Percentiles rank a stretch among this genome's conserved stretches.
Evolutionary conservation across 2,797 vertebrate genomes (phyloP).

Genomic region (Atherinosoma microstoma): DNA sequence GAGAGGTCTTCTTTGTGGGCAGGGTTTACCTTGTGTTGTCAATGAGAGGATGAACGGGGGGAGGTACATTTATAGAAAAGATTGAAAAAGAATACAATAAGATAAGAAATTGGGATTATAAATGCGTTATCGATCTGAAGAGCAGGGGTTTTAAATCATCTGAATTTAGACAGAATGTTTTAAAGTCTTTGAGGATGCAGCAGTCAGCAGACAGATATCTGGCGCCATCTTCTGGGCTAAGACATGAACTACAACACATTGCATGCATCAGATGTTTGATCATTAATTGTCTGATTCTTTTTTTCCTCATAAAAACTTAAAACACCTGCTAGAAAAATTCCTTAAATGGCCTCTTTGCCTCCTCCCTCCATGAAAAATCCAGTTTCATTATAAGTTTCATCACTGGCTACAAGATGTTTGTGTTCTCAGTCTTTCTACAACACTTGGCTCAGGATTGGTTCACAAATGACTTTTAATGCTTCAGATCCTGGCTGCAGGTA

Average conservation of each 20-base stretch:
- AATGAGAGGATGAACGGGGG: constrained; percentile 13
- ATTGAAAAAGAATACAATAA: neutral
- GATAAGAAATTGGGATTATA: neutral
- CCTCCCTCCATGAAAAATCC: neutral
- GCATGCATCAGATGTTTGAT: neutral
- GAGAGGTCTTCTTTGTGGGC: constrained; percentile 31
- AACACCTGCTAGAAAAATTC: neutral
- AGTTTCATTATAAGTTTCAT: neutral
- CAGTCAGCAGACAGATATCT: neutral
- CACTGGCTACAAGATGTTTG: neutral
- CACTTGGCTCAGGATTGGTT: too few relatives aligned
- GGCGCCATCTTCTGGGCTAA: constrained; percentile 56
- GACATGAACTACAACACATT: constrained; percentile 25
- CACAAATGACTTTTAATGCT: too few relatives aligned
- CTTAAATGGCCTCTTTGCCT: neutral
- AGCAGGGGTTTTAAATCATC: neutral
- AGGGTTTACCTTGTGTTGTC: constrained; percentile 37
- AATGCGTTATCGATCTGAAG: neutral
- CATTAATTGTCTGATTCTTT: neutral
- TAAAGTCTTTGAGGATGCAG: neutral
- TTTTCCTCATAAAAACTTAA: neutral
- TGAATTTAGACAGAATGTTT: neutral
- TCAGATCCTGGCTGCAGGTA: too few relatives aligned
- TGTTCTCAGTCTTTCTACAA: neutral
- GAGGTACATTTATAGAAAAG: constrained; percentile 9